These are phyloP conservation scores for Ophthalmolycus amberensis DNA, from an alignment of 2,113 vertebrate species.

Conservation along the genomic window DNA sequence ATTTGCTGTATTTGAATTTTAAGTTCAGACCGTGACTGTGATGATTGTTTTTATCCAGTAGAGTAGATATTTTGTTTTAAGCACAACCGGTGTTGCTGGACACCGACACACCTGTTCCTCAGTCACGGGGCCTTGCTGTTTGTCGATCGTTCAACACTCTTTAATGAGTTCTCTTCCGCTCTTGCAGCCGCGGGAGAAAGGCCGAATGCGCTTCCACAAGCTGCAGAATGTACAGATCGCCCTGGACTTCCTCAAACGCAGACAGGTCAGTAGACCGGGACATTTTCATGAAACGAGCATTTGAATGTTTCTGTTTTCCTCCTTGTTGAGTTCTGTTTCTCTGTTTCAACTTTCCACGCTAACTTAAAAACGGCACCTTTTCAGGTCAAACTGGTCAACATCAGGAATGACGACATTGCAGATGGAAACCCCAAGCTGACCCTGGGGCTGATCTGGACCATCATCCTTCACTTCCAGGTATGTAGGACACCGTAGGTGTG, in stretches of 20 bases:
- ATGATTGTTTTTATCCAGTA: not conserved
- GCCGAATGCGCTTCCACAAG: conserved; percentile 97
- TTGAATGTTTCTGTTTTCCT: not conserved
- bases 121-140: conserved; percentile 45
- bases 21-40: conserved; percentile 49
- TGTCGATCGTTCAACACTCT: not conserved
- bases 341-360: not conserved
- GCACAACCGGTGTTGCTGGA: conserved; percentile 4
- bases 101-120: conserved; percentile 33
- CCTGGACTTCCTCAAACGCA: conserved; percentile 94
- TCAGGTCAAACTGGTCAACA: conserved; percentile 97
- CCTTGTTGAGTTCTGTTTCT: not conserved
- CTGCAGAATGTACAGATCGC: conserved; percentile 98
- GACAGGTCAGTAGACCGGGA: conserved; percentile 85
- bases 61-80: conserved; percentile 14
- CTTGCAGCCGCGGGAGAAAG: conserved; percentile 93
- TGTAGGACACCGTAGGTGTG: not conserved
- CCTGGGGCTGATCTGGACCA: conserved; percentile 96
- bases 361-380: not conserved
- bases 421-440: conserved; percentile 98
- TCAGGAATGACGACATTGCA: conserved; percentile 95
- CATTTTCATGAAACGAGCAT: not conserved
- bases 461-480: conserved; percentile 99
- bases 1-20: conserved; percentile 46
- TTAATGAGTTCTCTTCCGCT: not conserved